Evolutionary conservation across 92 coral and sea anemone genomes (phyloP).

Genomic region (Epizoanthus stellaris): DNA sequence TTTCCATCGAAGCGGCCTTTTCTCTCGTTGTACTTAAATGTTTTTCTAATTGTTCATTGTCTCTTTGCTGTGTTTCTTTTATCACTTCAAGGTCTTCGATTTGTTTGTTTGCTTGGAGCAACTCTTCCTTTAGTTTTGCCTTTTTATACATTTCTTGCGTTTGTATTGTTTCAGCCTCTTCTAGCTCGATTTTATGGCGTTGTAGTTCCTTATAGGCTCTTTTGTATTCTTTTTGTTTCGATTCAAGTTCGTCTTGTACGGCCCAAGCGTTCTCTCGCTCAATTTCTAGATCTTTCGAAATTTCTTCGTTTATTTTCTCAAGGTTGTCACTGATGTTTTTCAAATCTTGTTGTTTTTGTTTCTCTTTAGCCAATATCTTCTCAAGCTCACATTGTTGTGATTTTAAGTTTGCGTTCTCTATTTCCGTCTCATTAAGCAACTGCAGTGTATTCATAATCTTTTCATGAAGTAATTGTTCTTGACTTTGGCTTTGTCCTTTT

Average conservation of each 20-base stretch:
- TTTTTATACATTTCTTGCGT: slow-evolving; percentile 63
- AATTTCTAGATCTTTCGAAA: slow-evolving; percentile 67
- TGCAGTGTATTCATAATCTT: slow-evolving; percentile 65
- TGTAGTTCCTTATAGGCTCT: slow-evolving; percentile 66
- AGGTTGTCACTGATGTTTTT: slow-evolving; percentile 70
- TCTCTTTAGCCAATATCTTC: slow-evolving; percentile 53
- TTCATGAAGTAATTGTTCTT: slow-evolving; percentile 74
- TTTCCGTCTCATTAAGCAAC: slow-evolving; percentile 63
- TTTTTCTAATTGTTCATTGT: slow-evolving; percentile 69
- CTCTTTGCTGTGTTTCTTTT: slow-evolving; percentile 71
- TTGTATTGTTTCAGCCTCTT: slow-evolving; percentile 71
- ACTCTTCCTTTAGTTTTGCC: slow-evolving; percentile 72
- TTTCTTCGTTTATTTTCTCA: slow-evolving; percentile 68
- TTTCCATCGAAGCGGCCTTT: slow-evolving; percentile 59
- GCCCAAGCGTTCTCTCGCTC: slow-evolving; percentile 68
- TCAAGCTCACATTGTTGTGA: slow-evolving; percentile 65
- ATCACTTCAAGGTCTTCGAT: slow-evolving; percentile 68
- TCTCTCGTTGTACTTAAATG: slow-evolving; percentile 65
- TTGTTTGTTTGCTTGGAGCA: slow-evolving; percentile 59
- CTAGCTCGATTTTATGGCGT: slow-evolving; percentile 54
- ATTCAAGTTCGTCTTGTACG: slow-evolving; percentile 63
- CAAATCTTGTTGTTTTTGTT: slow-evolving; percentile 56
- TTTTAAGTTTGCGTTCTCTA: slow-evolving; percentile 54
- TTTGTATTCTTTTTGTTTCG: slow-evolving; percentile 70
- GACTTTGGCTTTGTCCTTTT: slow-evolving; percentile 62